Evolutionary conservation across 2,888 invertebrate species (phyloP).

Genomic region (Rhamnusium bicolor): DNA sequence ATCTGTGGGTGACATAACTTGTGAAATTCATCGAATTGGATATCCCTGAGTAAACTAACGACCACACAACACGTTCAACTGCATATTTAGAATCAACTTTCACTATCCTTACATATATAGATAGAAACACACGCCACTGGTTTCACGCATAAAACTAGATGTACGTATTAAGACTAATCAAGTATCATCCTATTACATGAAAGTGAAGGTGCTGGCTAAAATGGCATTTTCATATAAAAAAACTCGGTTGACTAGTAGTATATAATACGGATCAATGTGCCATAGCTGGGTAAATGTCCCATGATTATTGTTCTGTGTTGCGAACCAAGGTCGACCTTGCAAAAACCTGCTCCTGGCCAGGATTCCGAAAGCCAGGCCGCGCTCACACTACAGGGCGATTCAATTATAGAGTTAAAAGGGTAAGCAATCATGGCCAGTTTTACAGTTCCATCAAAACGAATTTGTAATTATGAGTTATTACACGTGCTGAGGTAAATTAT

Average conservation of each 20-base stretch:
- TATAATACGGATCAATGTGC: conserved; percentile 59
- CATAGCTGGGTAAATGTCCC: conserved; percentile 57
- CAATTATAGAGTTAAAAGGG: no score
- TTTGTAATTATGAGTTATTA: no score
- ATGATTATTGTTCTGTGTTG: conserved; percentile 56
- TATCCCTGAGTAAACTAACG: not conserved
- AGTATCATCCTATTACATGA: conserved; percentile 42
- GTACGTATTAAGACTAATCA: conserved; percentile 11
- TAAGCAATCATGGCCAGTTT: no score
- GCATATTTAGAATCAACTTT: not conserved
- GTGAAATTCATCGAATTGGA: no score
- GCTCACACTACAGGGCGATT: not conserved
- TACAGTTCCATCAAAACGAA: no score
- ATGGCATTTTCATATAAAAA: conserved; percentile 37
- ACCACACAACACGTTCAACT: not conserved
- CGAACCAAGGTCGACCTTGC: conserved; percentile 55
- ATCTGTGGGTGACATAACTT: no score
- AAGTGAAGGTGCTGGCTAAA: conserved; percentile 47
- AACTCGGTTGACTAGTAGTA: conserved; percentile 42
- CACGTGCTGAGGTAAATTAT: no score
- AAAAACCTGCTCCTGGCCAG: conserved; percentile 54
- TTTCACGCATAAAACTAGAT: conserved; percentile 1
- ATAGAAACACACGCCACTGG: not conserved
- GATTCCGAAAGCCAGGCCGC: conserved; percentile 27
- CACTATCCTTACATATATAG: not conserved